Evolutionary conservation across 2,113 vertebrate genomes (phyloP), one percentile per base, ranked within the genome.

Genomic region (Centropristis striata): DNA sequence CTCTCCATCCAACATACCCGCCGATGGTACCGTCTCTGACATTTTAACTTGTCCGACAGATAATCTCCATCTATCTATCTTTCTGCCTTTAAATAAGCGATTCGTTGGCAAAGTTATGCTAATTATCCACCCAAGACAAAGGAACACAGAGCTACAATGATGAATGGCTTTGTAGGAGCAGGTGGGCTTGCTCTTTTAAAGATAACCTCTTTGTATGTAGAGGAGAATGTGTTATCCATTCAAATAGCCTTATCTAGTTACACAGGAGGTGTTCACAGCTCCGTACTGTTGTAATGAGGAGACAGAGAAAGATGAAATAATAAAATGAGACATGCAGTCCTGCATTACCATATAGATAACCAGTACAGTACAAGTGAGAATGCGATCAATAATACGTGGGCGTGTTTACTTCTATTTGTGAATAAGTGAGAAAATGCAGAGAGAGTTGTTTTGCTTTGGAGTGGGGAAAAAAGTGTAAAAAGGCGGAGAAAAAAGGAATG

Each of bases 271-370:
- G 87, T 90, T 89, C 79, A 36, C 76, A 32, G 70, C 79, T 76
- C 83, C 67, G 74, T 85, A 73, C 73, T 44, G 39, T 87, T 89
- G 88, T 92, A 92, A 91, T 93, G 90, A 92, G 83, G 67, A 88
- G 80, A 84, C 84, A 79, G 79, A 86, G 87, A 88, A 84, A 86
- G 86, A 88, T 88, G 88, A 91, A 90, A 89, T 85, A 86, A 90
- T 74, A 89, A 91, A 91, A 86, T 74, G 86, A 90, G 92, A 90
- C 74, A 51, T 60, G 80, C 61, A 67, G 75, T 55, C 67, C 64
- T 42, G 72, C 71, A 93, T 92, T 92, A 93, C 78, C 92, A 92
- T 94, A 93, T 92, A 94, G 85, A 94, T 92, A 89, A 91, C 87
- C 90, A 86, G 86, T 85, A 91, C 78, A 84, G 85, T 89, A 80